Percentiles rank a stretch among this genome's conserved stretches.
Conservation (phyloP, 2,888 invertebrate genomes). For the Cheilosia scutellata region DNA sequence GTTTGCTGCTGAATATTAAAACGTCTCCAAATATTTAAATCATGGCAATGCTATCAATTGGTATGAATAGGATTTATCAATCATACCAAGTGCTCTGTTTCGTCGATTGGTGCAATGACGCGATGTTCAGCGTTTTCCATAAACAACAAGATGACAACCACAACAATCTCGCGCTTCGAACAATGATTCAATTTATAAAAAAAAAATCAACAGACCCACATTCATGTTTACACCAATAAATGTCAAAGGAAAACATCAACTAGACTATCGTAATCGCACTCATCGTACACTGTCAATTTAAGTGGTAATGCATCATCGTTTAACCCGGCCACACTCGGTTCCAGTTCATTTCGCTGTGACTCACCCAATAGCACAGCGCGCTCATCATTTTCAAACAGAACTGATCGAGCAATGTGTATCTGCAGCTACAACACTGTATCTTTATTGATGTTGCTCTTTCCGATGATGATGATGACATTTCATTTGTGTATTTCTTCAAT, state of each 20-base stretch:
- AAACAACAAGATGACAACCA: slow-evolving; percentile 14
- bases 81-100: not conserved
- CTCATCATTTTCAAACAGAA: not conserved
- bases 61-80: not conserved
- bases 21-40: too few species aligned
- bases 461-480: slow-evolving; percentile 50
- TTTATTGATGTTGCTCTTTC: slow-evolving; percentile 7
- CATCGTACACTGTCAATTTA: slow-evolving; percentile 54
- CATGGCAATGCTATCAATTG: too few species aligned
- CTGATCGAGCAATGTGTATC: slow-evolving; percentile 7
- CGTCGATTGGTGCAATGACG: slow-evolving; percentile 18
- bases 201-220: slow-evolving; percentile 46
- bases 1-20: too few species aligned
- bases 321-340: slow-evolving; percentile 62
- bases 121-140: slow-evolving; percentile 36
- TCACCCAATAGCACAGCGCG: slow-evolving; percentile 14
- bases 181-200: slow-evolving; percentile 71
- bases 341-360: slow-evolving; percentile 53
- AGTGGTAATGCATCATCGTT: slow-evolving; percentile 74
- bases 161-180: too few species aligned
- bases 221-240: slow-evolving; percentile 72
- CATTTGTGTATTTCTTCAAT: slow-evolving; percentile 61
- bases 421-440: not conserved
- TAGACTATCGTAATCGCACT: slow-evolving; percentile 24
- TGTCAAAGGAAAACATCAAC: slow-evolving; percentile 65